A percentile compares a stretch with the other conserved stretches of the same genome.
Evolutionary conservation across 2,888 invertebrate species (phyloP).

Genomic region (Thyatira batis): DNA sequence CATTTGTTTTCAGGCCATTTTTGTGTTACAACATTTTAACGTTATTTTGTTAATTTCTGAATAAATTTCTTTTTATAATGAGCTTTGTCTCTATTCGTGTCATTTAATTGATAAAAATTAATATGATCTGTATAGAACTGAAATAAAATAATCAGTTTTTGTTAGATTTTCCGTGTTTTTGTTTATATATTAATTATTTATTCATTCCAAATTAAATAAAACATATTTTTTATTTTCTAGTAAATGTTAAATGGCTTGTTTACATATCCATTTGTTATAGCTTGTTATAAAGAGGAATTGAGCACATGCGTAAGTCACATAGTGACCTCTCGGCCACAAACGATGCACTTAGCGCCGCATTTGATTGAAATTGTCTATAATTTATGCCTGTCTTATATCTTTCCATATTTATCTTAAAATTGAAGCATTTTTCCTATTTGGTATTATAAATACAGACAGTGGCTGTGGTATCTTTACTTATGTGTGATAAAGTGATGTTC

Average conservation of each 20-base stretch:
- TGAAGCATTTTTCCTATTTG: conserved; percentile 81
- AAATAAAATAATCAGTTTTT: not conserved
- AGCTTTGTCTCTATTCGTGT: conserved; percentile 10
- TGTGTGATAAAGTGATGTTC: conserved; percentile 69
- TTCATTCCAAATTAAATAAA: not conserved
- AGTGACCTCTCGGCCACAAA: conserved; percentile 30
- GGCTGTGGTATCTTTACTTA: conserved; percentile 82
- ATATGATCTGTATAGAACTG: conserved; percentile 4
- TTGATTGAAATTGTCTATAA: conserved; percentile 54
- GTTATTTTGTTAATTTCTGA: conserved; percentile 13
- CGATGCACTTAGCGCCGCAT: conserved; percentile 71
- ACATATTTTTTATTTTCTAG: not conserved
- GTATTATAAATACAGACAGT: conserved; percentile 82
- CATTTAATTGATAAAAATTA: conserved; percentile 9
- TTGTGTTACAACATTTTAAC: conserved; percentile 26
- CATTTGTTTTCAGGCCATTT: conserved; percentile 59
- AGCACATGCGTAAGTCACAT: not conserved
- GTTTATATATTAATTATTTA: not conserved
- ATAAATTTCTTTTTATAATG: conserved; percentile 10
- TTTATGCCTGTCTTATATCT: conserved; percentile 73
- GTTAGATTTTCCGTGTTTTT: not conserved
- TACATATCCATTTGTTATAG: not conserved
- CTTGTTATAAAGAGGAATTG: not conserved
- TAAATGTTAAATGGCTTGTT: not conserved
- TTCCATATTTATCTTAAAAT: conserved; percentile 73